Conservation (phyloP, 2,113 vertebrate species). For the Pionites leucogaster region DNA sequence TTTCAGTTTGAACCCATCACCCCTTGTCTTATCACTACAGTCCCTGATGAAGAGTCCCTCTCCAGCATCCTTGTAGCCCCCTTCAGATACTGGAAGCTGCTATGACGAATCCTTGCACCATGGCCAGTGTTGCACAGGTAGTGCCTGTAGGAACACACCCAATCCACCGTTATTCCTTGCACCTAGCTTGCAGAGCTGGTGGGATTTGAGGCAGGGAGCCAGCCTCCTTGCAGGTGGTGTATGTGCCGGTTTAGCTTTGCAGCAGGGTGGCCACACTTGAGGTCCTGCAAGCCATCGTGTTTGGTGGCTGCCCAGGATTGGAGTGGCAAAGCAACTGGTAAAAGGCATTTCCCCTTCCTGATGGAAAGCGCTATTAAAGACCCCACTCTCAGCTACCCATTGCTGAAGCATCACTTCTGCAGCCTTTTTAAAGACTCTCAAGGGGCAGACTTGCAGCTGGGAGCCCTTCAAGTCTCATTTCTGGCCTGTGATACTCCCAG, state of each 20-base stretch:
- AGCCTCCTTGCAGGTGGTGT: rapidly evolving
- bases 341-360: not conserved
- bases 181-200: not conserved
- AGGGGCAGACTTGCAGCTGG: constrained; percentile 37
- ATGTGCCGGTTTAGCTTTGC: not conserved
- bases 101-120: not conserved
- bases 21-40: not conserved
- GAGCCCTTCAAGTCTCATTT: constrained; percentile 29
- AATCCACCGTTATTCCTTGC: not conserved
- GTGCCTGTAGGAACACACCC: not conserved
- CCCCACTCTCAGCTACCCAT: not conserved
- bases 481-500: not conserved
- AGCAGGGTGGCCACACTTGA: not conserved
- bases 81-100: not conserved
- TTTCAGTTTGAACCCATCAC: not conserved
- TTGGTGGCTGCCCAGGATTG: not conserved
- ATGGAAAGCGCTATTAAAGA: not conserved
- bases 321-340: not conserved
- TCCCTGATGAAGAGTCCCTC: not conserved
- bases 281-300: not conserved
- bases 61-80: not conserved
- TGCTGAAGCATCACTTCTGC: constrained; percentile 13
- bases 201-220: not conserved
- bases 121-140: not conserved
- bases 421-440: constrained; percentile 1